These are phyloP conservation scores for Araneus ventricosus DNA, from an alignment of 1,140 invertebrate genomes.

Conservation along the genomic window DNA sequence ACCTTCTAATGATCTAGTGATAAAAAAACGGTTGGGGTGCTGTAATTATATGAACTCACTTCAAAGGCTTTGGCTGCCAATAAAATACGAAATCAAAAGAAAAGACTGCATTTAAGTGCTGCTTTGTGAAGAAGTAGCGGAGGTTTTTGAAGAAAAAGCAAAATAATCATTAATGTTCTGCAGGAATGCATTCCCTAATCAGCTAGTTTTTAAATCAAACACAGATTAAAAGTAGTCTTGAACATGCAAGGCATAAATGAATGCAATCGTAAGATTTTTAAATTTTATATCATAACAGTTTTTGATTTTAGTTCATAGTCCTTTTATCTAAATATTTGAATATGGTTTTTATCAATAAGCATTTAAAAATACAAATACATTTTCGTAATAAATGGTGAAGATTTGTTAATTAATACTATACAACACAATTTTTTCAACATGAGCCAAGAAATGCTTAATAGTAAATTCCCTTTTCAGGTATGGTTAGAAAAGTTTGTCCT, in stretches of 20 bases:
- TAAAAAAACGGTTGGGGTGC: constrained; percentile 17
- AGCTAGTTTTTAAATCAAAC: neutral
- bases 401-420: no score
- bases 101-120: neutral
- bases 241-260: neutral
- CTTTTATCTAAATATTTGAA: no score
- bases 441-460: no score
- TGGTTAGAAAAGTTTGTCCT: no score
- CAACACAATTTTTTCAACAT: no score
- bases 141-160: neutral
- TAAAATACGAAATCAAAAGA: constrained; percentile 17
- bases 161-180: neutral
- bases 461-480: no score
- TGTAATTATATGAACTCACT: constrained; percentile 29
- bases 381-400: no score
- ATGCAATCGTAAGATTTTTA: no score
- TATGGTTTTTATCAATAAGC: no score
- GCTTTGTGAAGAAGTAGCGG: neutral
- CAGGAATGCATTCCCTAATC: neutral
- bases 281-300: no score
- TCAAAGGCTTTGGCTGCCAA: constrained; percentile 6
- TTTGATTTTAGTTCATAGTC: no score
- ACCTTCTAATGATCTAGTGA: constrained; percentile 50
- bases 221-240: neutral
- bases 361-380: no score